Base-by-base conservation (phyloP, 2,797 vertebrate genomes). In the Natrix natrix region DNA sequence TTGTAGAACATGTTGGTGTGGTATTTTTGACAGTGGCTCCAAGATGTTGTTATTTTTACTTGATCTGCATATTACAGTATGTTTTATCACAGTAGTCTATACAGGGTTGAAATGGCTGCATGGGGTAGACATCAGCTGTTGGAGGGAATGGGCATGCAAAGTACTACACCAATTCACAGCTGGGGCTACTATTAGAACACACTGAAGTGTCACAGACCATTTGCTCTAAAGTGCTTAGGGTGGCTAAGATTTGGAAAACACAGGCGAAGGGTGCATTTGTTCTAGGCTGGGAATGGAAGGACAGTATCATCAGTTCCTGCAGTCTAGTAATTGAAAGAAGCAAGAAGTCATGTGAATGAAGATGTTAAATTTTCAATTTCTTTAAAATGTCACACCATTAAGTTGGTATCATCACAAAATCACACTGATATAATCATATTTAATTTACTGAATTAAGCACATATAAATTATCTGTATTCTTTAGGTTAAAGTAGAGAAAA, bases 401-500 rank as follows among this genome's bases (percentile, higher is more conserved):
- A 96, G 97, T 96, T 94, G 97, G 94, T 94, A 61, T 13, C 90
- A 92, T 95, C 52, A 93, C 94, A 78, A 96, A 92, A 37, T 95
- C 93, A 96, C 20, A 95, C 54, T 89, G 92, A 56, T 96, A 92
- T 94, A 96, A 96, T 96, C 86, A 94, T 54, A 87, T 92, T 91
- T 63, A 95, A 87, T 54, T 94, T 96, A 3, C 6, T 95, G 59
- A 17, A 95, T 96, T 48, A 94, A 96, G 37, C 89, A 93, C 60
- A 78, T 94, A 32, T 20, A 89, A 94, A 95, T 92, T 91, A 95
- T 93, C 48, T 93, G 0, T 87, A 66, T 92, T 7, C 0, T n/a
- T 96, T 95, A 91, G 93, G 24, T 94, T 92, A 87, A 95, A 63
- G 88, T 92, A 91, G 91, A 55, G 92, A 48, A 96, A 78, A 0